Percentiles rank a stretch among this genome's conserved stretches.
Evolutionary conservation across 2,888 invertebrate genomes (phyloP).

Genomic region (Iphiclides podalirius): DNA sequence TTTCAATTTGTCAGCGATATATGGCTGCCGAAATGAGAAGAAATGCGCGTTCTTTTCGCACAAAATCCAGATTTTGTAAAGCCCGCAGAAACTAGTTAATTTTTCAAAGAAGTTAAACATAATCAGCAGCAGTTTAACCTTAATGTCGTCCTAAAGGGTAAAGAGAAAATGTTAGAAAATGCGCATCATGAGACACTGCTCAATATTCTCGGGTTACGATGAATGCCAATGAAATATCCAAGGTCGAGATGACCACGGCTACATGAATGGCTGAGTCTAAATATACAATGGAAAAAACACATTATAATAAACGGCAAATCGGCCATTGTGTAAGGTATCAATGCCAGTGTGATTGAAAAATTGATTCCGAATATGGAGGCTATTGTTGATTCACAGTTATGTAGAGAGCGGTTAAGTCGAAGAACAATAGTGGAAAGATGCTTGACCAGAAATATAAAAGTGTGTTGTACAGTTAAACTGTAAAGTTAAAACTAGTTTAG

Average conservation of each 20-base stretch:
- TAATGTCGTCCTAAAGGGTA: too few relatives aligned
- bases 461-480: too few relatives aligned
- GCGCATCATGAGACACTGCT: too few relatives aligned
- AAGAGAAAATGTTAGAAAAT: too few relatives aligned
- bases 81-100: too few relatives aligned
- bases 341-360: constrained; percentile 16
- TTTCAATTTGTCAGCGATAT: too few relatives aligned
- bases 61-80: too few relatives aligned
- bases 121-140: too few relatives aligned
- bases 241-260: constrained; percentile 14
- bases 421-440: constrained; percentile 12
- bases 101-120: too few relatives aligned
- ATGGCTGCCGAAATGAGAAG: too few relatives aligned
- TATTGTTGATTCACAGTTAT: constrained; percentile 16
- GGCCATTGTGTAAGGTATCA: constrained; percentile 13
- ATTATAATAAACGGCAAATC: constrained; percentile 9
- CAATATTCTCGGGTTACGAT: not conserved
- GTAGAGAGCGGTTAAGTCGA: not conserved
- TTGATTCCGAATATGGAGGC: constrained; percentile 13
- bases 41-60: too few relatives aligned
- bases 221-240: not conserved
- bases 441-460: not conserved
- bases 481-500: too few relatives aligned
- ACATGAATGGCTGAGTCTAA: constrained; percentile 7
- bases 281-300: constrained; percentile 7